phyloP scores from a whole-genome alignment of 2,888 invertebrate species.

The Nymphalis polychloros region DNA sequence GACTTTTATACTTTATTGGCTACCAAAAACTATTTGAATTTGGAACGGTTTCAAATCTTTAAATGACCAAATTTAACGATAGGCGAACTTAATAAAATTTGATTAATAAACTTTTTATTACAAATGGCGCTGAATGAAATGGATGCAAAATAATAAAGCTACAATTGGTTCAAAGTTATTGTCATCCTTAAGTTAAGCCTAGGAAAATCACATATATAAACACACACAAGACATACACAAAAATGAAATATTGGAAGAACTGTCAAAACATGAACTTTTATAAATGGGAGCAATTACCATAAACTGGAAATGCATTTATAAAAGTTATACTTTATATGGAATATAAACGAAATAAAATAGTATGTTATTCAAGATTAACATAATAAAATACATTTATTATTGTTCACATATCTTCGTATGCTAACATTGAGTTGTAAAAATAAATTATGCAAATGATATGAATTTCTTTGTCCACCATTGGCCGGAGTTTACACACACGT shows the following conservation, averaged over 20 bases:
- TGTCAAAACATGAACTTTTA: no score
- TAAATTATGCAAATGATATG: neutral
- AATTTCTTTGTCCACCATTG: neutral
- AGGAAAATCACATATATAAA: no score
- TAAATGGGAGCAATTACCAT: no score
- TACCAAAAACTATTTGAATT: constrained; percentile 33
- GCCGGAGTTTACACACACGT: neutral
- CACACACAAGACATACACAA: no score
- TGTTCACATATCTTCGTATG: neutral
- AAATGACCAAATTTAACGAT: constrained; percentile 22
- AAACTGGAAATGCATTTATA: no score
- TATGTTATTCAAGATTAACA: neutral
- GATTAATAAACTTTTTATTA: no score
- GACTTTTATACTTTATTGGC: constrained; percentile 24
- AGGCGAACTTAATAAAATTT: neutral
- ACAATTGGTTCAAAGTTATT: no score
- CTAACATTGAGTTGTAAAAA: neutral
- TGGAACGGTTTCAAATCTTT: constrained; percentile 30
- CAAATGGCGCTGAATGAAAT: no score
- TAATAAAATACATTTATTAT: neutral
- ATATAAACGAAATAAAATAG: neutral
- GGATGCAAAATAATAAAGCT: no score
- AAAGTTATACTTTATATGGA: neutral
- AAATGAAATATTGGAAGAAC: no score
- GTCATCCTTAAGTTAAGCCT: no score